A percentile compares a stretch with the other conserved stretches of the same genome.
phyloP scores from a whole-genome alignment of 1,140 invertebrate genomes.

The Temnothorax longispinosus region DNA sequence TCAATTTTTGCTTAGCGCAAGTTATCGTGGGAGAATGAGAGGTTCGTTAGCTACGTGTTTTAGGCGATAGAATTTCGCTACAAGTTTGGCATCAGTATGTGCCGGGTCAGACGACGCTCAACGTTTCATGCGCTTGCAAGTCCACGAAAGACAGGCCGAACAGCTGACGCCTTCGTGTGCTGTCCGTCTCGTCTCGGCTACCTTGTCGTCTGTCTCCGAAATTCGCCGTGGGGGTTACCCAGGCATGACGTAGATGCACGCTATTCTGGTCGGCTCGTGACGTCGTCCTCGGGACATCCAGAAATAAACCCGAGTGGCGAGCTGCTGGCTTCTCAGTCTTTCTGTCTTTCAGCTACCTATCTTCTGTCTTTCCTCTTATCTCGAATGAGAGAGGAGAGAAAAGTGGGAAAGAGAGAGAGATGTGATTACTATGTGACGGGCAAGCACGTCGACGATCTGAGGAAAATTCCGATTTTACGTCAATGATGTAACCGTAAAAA shows the following conservation, averaged over 20 bases:
- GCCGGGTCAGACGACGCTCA: conserved; percentile 47
- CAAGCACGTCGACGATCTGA: conserved; percentile 3
- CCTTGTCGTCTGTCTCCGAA: conserved; percentile 63
- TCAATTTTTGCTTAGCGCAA: neutral
- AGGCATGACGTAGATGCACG: conserved; percentile 76
- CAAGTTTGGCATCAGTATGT: conserved; percentile 65
- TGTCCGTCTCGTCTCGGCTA: neutral
- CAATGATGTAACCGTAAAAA: neutral
- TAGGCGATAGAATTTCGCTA: conserved; percentile 22
- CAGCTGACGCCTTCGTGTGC: conserved; percentile 66
- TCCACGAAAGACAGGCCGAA: conserved; percentile 58
- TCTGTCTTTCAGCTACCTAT: conserved; percentile 63
- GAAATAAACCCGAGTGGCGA: conserved; percentile 76
- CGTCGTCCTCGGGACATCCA: conserved; percentile 73
- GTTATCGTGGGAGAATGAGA: neutral
- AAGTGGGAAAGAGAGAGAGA: too few relatives aligned
- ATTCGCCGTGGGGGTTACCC: conserved; percentile 67
- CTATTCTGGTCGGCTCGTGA: conserved; percentile 78
- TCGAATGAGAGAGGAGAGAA: neutral
- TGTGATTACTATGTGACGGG: conserved; percentile 72
- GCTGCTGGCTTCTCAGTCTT: conserved; percentile 56
- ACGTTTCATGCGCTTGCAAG: conserved; percentile 38
- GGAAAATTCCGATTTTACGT: conserved; percentile 1
- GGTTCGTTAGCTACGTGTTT: neutral
- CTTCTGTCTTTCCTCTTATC: conserved; percentile 52